phyloP scores from a whole-genome alignment of 1,140 invertebrate species.

The Bombus sibiricus region DNA sequence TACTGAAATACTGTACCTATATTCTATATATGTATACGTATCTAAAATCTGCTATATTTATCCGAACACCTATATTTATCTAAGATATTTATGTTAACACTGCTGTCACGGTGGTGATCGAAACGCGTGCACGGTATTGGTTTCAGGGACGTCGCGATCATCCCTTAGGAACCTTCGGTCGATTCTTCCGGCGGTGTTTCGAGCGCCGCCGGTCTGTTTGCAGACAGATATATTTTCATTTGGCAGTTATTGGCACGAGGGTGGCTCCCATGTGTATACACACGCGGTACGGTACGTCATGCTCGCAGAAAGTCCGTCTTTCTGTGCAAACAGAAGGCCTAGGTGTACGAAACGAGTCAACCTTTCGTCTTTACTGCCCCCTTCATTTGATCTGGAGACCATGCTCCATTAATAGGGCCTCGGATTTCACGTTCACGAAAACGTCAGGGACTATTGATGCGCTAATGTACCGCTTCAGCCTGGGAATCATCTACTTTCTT shows the following conservation, averaged over 20 bases:
- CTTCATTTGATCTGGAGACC: constrained; percentile 71
- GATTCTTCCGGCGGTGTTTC: constrained; percentile 42
- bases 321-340: constrained; percentile 71
- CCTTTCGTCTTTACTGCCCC: constrained; percentile 61
- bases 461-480: neutral
- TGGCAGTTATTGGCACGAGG: constrained; percentile 81
- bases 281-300: constrained; percentile 65
- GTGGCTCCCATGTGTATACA: constrained; percentile 70
- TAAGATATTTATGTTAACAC: neutral
- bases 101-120: neutral
- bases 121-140: neutral
- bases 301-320: constrained; percentile 69
- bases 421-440: constrained; percentile 76
- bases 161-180: constrained; percentile 26
- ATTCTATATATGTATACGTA: too few relatives aligned
- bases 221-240: constrained; percentile 83
- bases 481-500: neutral
- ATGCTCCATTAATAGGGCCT: constrained; percentile 80
- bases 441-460: constrained; percentile 40
- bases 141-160: constrained; percentile 3
- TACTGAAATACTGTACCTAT: too few relatives aligned
- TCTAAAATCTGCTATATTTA: too few relatives aligned
- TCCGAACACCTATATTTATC: neutral
- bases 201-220: constrained; percentile 74
- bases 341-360: constrained; percentile 48